Base-by-base conservation (phyloP, 2,797 vertebrate species). In the Danionella dracula region DNA sequence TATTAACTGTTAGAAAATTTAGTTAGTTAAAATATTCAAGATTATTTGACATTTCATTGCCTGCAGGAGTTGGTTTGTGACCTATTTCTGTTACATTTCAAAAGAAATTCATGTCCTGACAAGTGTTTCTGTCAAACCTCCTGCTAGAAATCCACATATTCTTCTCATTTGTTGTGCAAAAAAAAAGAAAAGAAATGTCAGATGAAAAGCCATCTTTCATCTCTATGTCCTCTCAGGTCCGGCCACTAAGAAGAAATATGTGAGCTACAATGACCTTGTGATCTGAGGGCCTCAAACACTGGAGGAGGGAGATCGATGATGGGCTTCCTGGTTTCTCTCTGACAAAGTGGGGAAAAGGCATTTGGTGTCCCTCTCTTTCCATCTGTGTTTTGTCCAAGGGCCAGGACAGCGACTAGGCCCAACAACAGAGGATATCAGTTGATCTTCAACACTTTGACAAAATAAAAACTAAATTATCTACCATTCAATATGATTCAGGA, bases 261-360 rank as follows among this genome's bases (percentile, higher is more conserved):
- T 96, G 87, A 96, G 91, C 82, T 96, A 96, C 88, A 94, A 92
- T 72, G 92, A 97, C 86, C 89, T 94, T 71, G 93, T 92, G 75
- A 98, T 96, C 85, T 97, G 90, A 87, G 44, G 68, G 51, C 69
- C 76, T 82, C 76, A 72, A 83, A 81, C 78, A 32, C 31, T 66
- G 54, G 72, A 80, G 77, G 78, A 63, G 67, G 68, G 58, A 62
- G 83, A 80, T 77, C 63, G 68, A 38, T 73, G 82, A 59, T 80
- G 59, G 42, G 80, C 78, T 81, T 76, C 45, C 57, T 83, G 83
- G 88, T 78, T 68, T 82, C 79, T 76, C 81, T 79, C 53, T 79
- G 58, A 49, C 48, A 56, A 37, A 31, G 29, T n/a, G 19, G 44
- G 50, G 15, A 34, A 35, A 76, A 61, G 79, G 69, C 63, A 79